phyloP scores from a whole-genome alignment of 2,113 vertebrate species.

The Blennius ocellaris region DNA sequence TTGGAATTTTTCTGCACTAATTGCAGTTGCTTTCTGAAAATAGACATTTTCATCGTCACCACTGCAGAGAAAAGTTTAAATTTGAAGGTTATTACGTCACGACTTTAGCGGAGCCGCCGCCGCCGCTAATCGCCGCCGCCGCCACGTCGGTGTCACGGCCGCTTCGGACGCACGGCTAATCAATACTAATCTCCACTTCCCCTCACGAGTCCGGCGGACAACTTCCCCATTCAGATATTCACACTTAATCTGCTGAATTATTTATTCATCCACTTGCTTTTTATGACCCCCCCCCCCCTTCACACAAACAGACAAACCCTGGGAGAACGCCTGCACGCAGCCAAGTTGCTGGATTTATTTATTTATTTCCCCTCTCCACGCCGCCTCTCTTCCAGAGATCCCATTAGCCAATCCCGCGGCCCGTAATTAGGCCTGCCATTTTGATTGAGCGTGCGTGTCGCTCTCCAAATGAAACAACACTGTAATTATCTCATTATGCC shows the following conservation, averaged over 20 bases:
- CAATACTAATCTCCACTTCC: constrained; percentile 31
- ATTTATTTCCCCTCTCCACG: constrained; percentile 9
- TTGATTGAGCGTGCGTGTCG: constrained; percentile 91
- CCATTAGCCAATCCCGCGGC: constrained; percentile 96
- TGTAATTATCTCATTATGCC: constrained; percentile 95
- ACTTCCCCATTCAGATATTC: constrained; percentile 22
- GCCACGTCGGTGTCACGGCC: constrained; percentile 26
- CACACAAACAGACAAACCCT: constrained; percentile 38
- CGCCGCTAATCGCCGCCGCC: constrained; percentile 41
- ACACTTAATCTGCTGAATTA: constrained; percentile 22
- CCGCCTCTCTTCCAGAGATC: constrained; percentile 81
- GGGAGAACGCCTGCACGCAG: constrained; percentile 22
- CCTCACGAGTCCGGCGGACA: constrained; percentile 11
- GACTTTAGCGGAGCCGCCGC: background rate
- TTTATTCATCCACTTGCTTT: constrained; percentile 33
- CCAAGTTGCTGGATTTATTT: constrained; percentile 30
- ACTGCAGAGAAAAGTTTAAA: too few relatives aligned
- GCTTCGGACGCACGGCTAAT: constrained; percentile 32
- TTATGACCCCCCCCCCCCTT: constrained; percentile 9
- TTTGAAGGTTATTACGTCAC: too few relatives aligned
- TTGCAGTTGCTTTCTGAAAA: too few relatives aligned
- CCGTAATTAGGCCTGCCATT: constrained; percentile 96
- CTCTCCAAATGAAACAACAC: constrained; percentile 91
- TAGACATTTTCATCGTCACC: too few relatives aligned
- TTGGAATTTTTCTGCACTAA: too few relatives aligned